phyloP scores from a whole-genome alignment of 2,888 invertebrate species.

The Drosophila kambysellisi region DNA sequence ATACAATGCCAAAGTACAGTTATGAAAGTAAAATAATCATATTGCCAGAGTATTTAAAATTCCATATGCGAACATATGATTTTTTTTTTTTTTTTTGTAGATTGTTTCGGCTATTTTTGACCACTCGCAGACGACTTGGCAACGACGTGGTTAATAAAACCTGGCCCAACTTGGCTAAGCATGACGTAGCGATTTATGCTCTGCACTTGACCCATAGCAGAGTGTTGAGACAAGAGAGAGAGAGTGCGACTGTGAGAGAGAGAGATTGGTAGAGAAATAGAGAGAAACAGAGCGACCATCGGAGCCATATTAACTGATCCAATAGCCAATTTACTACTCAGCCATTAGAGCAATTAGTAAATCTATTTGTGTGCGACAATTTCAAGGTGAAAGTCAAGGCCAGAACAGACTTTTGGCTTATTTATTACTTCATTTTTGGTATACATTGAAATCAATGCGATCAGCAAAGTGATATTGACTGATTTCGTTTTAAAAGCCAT shows the following conservation, averaged over 20 bases:
- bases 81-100: not conserved
- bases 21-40: not conserved
- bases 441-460: constrained; percentile 4
- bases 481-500: constrained; percentile 5
- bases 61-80: not conserved
- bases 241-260: not conserved
- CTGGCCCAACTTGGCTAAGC: constrained; percentile 30
- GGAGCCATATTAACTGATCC: constrained; percentile 29
- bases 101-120: constrained; percentile 35
- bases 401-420: constrained; percentile 21
- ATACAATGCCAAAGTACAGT: not conserved
- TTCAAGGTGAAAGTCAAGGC: constrained; percentile 79
- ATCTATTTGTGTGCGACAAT: constrained; percentile 31
- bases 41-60: constrained; percentile 33
- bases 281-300: constrained; percentile 3
- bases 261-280: not conserved
- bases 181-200: constrained; percentile 63
- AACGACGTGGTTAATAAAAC: constrained; percentile 64
- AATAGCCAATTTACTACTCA: constrained; percentile 35
- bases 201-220: constrained; percentile 45
- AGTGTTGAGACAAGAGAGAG: constrained; percentile 2
- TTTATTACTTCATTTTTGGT: constrained; percentile 31
- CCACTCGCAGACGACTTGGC: constrained; percentile 65
- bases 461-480: constrained; percentile 8
- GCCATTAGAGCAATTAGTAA: constrained; percentile 57